Base-by-base conservation (phyloP, 92 coral and sea anemone genomes). In the Palythoa grandiflora region DNA sequence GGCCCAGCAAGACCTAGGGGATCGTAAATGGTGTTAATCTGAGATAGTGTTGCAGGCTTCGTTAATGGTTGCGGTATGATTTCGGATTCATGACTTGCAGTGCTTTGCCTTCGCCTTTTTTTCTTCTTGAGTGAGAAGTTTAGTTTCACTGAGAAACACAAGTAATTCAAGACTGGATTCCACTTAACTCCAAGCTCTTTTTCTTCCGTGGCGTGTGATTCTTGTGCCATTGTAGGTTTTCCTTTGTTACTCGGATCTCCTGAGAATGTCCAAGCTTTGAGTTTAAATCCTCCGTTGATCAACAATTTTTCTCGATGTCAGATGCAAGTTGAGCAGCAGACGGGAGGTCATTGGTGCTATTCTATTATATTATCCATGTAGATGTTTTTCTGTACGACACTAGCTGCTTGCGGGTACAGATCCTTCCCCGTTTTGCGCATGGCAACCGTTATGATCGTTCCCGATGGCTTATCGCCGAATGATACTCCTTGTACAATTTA, bases 261-360 rank as follows among this genome's bases (percentile, higher is more conserved):
- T n/a, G 93, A 81, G n/a, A 68, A 80, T 1, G 76, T 91, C 95
- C 95, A 90, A 7, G 68, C 87, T 84, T 93, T 93, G 4, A 88
- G 48, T 53, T 85, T 59, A 65, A 91, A 91, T 60, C 90, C 90
- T 57, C 94, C 94, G 14, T 35, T 70, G 44, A 57, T 73, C 52
- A 93, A 19, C 15, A 90, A 12, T 1, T 78, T 1, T 78, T 61
- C 28, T 90, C 92, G 13, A 85, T 78, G 75, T 85, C 89, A 6
- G 35, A 55, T 11, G 89, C 48, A 28, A 90, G 73, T 19, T 78
- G 60, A 14, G 78, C n/a, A 0, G 89, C 79, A 21, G 9, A 28
- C 6, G 70, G 36, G 16, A 11, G 61, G 12, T 84, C 15, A 59
- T 14, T 51, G 17, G 35, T 66, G 52, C 47, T 71, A 17, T 28